phyloP scores from a whole-genome alignment of 2,797 vertebrate species.

The Platyrinchus mystaceus region DNA sequence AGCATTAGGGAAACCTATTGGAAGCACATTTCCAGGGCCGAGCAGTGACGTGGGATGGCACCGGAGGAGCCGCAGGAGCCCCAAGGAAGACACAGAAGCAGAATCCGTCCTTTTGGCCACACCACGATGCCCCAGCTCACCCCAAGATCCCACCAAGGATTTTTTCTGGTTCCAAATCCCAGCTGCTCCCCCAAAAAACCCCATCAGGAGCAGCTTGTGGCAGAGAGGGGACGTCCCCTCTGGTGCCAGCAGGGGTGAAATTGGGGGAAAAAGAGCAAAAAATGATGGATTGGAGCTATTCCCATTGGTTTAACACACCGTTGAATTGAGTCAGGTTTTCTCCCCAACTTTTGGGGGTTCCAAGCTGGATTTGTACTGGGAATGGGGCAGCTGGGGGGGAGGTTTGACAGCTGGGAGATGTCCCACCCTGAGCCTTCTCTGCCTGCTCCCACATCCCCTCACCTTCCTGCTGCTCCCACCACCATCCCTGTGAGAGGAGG shows the following conservation, averaged over 20 bases:
- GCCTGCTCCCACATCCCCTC: not conserved
- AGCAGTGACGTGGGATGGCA: not conserved
- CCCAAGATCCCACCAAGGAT: accelerated
- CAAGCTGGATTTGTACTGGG: accelerated
- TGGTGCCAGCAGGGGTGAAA: not conserved
- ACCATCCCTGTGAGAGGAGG: accelerated
- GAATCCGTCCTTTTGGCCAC: not conserved
- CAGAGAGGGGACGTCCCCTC: not conserved
- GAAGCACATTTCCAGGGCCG: constrained; percentile 20
- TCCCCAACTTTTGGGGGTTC: not conserved
- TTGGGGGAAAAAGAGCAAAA: accelerated
- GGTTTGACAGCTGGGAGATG: not conserved
- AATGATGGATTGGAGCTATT: not conserved
- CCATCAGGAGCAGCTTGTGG: not conserved
- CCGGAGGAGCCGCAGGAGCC: not conserved
- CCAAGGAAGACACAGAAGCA: not conserved
- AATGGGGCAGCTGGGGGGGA: not conserved
- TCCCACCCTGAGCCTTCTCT: accelerated
- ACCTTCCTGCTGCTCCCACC: not conserved
- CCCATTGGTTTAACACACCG: not conserved
- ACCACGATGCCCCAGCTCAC: accelerated
- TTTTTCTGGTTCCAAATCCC: not conserved
- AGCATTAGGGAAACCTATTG: constrained; percentile 1
- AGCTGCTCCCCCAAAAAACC: not conserved
- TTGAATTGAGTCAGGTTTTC: not conserved